Base-by-base conservation (phyloP, 2,113 vertebrate species). In the Antechinus stuartii region DNA sequence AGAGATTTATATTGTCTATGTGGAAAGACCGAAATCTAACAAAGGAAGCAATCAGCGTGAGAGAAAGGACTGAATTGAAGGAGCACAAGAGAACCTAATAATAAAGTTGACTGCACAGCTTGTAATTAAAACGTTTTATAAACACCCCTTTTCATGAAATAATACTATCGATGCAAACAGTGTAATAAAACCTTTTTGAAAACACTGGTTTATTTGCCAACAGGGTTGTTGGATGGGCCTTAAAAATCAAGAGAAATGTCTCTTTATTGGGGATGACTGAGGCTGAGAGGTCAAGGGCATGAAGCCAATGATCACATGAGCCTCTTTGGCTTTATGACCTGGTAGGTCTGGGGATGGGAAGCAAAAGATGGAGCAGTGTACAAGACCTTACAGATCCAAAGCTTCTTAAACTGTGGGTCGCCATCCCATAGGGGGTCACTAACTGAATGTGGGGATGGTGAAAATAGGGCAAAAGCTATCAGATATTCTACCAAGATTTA, bases 51-150 rank as follows among this genome's bases (percentile, higher is more conserved):
- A 84, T 90, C 46, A 95, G n/a, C 30, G 91, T 94, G 91, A 68
- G 25, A 95, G 11, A 54, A 94, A 89, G 11, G 56, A 95, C 3
- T 91, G 25, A 95, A 93, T 25, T 55, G 12, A 89, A 92, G 23
- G 91, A 94, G 52, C 76, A 22, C 9, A 92, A 30, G 92, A 93
- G 52, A 35, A 95, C 84, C 22, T 97, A 54, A 92, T 42, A 50
- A 92, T 92, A 92, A 56, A 94, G 22, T 95, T 94, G 30, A 91
- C 49, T 89, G 42, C 54, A 89, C 11, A 91, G 35, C 30, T 90
- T 91, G 3, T 93, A 94, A 95, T 61, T 91, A 96, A 94, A 94
- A 52, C 5, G 94, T 89, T 91, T 97, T 91, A 61, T 95, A 92
- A 91, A 26, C 42, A 96, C 5, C 12, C 9, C 27, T 52, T 92